These are phyloP conservation scores for Aphidius ervi DNA, from an alignment of 1,140 invertebrate genomes.

Conservation along the genomic window DNA sequence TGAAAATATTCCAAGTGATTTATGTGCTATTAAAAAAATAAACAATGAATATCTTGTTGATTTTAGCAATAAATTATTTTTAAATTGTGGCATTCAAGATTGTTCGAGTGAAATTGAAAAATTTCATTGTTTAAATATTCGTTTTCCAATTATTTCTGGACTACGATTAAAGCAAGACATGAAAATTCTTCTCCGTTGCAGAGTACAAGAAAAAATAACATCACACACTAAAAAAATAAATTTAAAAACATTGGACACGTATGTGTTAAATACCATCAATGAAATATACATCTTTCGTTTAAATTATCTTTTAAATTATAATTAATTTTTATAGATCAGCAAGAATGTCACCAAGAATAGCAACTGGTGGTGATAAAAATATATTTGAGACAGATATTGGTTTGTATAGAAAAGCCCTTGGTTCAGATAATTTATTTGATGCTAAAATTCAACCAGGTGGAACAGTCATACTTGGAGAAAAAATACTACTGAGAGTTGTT, in stretches of 20 bases:
- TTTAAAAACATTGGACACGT: constrained; percentile 41
- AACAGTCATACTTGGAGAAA: constrained; percentile 62
- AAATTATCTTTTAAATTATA: constrained; percentile 1
- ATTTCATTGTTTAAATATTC: constrained; percentile 55
- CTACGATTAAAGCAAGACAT: constrained; percentile 61
- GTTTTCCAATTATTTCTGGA: constrained; percentile 60
- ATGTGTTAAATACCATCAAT: constrained; percentile 26
- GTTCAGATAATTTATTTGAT: constrained; percentile 52
- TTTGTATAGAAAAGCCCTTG: constrained; percentile 53
- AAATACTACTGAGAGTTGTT: constrained; percentile 59
- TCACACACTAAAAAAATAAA: constrained; percentile 55
- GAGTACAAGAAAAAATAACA: constrained; percentile 57
- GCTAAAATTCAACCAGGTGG: constrained; percentile 55
- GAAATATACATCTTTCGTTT: constrained; percentile 1
- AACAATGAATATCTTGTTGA: constrained; percentile 34
- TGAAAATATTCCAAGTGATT: constrained; percentile 14
- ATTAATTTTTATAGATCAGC: constrained; percentile 35
- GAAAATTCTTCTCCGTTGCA: constrained; percentile 61
- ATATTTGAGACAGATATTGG: constrained; percentile 59
- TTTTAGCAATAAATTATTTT: constrained; percentile 35
- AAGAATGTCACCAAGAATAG: constrained; percentile 48
- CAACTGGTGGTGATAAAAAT: constrained; percentile 57
- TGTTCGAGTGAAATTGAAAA: constrained; percentile 35
- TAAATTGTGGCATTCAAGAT: constrained; percentile 38
- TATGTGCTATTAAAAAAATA: constrained; percentile 29